Percentiles rank a stretch among this genome's conserved stretches.
Conservation (phyloP, 1,140 invertebrate genomes). For the Diorhabda carinulata region DNA sequence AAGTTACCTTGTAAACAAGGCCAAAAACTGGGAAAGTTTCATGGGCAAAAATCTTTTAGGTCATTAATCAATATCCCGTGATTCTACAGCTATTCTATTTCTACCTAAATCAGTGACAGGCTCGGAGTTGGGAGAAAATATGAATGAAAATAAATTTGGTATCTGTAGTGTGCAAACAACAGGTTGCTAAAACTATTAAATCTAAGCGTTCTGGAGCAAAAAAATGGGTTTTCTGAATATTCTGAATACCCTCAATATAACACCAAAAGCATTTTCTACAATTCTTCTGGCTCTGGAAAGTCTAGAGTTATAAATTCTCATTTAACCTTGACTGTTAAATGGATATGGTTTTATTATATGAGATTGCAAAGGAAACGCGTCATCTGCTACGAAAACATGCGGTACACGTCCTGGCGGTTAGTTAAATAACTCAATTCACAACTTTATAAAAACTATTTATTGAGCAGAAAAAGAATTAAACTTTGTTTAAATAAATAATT, state of each 20-base stretch:
- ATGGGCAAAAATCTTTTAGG: not conserved
- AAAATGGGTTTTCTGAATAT: not conserved
- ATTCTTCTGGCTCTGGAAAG: not conserved
- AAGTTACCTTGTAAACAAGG: slow-evolving; percentile 7
- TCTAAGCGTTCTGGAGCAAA: not conserved
- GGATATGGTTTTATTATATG: not conserved
- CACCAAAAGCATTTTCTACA: not conserved
- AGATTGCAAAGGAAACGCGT: not conserved
- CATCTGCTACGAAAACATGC: not conserved
- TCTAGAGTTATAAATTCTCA: too few species aligned
- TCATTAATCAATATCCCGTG: slow-evolving; percentile 12
- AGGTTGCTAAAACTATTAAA: not conserved
- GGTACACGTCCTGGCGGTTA: not conserved
- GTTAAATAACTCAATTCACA: too few species aligned
- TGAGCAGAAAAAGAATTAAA: too few species aligned
- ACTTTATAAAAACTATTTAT: too few species aligned
- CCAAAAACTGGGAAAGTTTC: slow-evolving; percentile 4
- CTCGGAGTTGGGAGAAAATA: too few species aligned
- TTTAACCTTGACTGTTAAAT: not conserved
- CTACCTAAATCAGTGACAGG: too few species aligned
- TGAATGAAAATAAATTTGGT: too few species aligned
- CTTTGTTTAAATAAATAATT: too few species aligned
- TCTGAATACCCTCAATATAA: not conserved
- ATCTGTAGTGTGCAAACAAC: not conserved
- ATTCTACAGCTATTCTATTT: not conserved